Percentiles rank a stretch among this genome's conserved stretches.
These are phyloP conservation scores for Elgaria multicarinata DNA, from an alignment of 2,113 vertebrate genomes.

Conservation along the genomic window DNA sequence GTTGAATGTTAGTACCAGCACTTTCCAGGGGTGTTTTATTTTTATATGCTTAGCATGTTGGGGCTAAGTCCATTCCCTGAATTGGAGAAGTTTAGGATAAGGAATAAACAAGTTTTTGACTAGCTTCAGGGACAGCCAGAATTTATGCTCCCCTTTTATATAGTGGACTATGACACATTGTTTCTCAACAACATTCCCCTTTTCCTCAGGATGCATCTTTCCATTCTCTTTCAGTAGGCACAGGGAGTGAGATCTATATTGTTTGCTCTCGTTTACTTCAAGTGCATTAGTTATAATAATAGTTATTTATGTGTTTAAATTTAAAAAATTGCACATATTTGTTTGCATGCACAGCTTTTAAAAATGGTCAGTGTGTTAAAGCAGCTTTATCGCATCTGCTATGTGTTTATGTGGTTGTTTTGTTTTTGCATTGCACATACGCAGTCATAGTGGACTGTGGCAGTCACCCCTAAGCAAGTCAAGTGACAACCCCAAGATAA, in stretches of 20 bases:
- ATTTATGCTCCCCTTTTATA: too few relatives aligned
- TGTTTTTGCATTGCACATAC: neutral
- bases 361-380: neutral
- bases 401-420: neutral
- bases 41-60: neutral
- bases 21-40: neutral
- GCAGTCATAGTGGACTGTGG: neutral
- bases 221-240: too few relatives aligned
- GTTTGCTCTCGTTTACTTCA: neutral
- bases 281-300: neutral
- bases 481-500: neutral
- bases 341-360: neutral
- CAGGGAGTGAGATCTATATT: neutral
- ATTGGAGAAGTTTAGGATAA: neutral
- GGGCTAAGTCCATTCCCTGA: neutral
- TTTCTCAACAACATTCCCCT: neutral
- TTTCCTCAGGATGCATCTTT: neutral
- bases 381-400: neutral
- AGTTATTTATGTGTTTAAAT: too few relatives aligned
- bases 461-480: neutral
- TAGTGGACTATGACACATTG: neutral
- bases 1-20: too few relatives aligned
- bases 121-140: neutral
- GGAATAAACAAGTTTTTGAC: too few relatives aligned
- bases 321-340: neutral